Conservation (phyloP, 1,140 invertebrate genomes). For the Drosophila melanica region DNA sequence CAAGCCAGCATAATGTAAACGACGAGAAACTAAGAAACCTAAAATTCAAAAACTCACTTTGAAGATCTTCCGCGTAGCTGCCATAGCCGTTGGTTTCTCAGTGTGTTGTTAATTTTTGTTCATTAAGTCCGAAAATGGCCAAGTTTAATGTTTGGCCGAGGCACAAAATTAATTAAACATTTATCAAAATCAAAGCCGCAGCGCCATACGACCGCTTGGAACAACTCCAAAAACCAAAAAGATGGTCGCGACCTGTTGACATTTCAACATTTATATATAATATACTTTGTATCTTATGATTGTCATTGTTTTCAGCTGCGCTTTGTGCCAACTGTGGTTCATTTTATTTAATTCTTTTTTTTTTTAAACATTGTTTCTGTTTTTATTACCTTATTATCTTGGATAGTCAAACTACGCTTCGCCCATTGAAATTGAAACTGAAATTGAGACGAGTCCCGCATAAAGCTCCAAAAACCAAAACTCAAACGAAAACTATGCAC, state of each 20-base stretch:
- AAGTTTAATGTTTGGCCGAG: constrained; percentile 78
- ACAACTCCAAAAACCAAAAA: constrained; percentile 23
- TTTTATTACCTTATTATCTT: constrained; percentile 52
- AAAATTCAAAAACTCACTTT: constrained; percentile 59
- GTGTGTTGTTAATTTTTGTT: constrained; percentile 82
- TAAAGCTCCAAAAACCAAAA: constrained; percentile 29
- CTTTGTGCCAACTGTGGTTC: constrained; percentile 31
- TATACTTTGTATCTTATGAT: constrained; percentile 54
- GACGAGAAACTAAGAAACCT: constrained; percentile 62
- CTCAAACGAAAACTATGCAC: constrained; percentile 57
- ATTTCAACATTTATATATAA: constrained; percentile 55
- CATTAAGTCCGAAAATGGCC: constrained; percentile 80
- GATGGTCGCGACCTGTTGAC: constrained; percentile 46
- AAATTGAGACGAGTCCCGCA: constrained; percentile 60
- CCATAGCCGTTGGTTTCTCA: constrained; percentile 53
- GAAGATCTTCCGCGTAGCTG: constrained; percentile 73
- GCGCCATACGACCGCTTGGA: constrained; percentile 42
- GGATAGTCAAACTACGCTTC: constrained; percentile 35
- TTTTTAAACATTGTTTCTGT: constrained; percentile 47
- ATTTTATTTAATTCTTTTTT: constrained; percentile 7
- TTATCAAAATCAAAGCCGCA: constrained; percentile 80
- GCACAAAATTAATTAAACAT: constrained; percentile 82
- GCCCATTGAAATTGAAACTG: constrained; percentile 46
- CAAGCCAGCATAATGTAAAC: constrained; percentile 72
- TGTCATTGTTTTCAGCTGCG: constrained; percentile 52